phyloP scores from a whole-genome alignment of 2,797 vertebrate species.

The Micrastur ruficollis region DNA sequence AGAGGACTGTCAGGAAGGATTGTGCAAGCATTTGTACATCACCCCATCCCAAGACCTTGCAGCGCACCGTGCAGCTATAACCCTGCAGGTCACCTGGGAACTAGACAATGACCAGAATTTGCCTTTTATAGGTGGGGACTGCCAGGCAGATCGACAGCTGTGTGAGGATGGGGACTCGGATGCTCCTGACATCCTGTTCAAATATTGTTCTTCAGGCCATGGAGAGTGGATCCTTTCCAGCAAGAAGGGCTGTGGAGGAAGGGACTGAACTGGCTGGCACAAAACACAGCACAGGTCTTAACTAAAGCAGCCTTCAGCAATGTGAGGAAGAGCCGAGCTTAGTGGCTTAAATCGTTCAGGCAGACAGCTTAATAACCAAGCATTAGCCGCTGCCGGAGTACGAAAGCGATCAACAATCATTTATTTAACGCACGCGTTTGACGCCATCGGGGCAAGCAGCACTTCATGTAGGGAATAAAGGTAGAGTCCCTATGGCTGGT shows the following conservation, averaged over 20 bases:
- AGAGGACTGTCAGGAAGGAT: neutral
- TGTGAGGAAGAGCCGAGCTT: neutral
- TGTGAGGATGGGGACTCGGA: neutral
- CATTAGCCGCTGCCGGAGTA: neutral
- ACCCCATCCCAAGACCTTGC: neutral
- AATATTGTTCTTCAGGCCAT: neutral
- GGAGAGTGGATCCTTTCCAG: neutral
- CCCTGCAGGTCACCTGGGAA: neutral
- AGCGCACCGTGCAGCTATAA: neutral
- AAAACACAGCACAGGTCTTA: neutral
- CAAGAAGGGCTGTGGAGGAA: neutral
- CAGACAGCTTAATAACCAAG: neutral
- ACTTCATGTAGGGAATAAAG: neutral
- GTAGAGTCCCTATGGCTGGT: neutral
- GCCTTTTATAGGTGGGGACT: neutral
- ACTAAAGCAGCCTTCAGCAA: neutral
- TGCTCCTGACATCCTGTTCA: neutral
- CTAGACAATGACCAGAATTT: neutral
- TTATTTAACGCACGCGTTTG: neutral
- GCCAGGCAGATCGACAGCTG: neutral
- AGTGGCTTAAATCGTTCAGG: neutral
- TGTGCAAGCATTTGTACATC: neutral
- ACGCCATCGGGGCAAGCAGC: neutral
- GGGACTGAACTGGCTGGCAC: neutral
- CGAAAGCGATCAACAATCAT: neutral